Base-by-base conservation (phyloP, 2,797 vertebrate species). In the Buceros bicornis region DNA sequence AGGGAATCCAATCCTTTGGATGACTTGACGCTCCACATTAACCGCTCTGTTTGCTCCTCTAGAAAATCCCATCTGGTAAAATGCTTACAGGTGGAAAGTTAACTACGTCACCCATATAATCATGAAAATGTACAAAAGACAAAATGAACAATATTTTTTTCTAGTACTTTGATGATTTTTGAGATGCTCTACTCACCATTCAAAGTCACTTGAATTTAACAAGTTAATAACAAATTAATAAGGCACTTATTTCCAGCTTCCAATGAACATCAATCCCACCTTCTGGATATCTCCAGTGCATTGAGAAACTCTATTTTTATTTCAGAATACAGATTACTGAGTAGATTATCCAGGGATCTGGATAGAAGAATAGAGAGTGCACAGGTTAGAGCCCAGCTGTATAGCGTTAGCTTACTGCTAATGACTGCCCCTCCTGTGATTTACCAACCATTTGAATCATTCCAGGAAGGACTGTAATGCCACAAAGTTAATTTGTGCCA, bases 401-500 rank as follows among this genome's bases (percentile, higher is more conserved):
- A 40, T 17, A 67, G 48, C 72, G 92, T 87, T 40, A 76, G 21
- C 10, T 94, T 80, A 87, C 40, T 70, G 13, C 35, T 85, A 56
- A 47, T 0, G 2, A 89, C 57, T 26, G 58, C 13, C 13, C 16
- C 11, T 62, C 24, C 54, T 50, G 45, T 60, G 42, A 74, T 50
- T 95, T 94, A 64, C 47, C 37, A 54, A 29, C 31, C 22, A 28
- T 18, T 40, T 56, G 61, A 94, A 48, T 86, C 89, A 87, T 43
- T 87, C 61, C 72, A 69, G 91, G 50, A 80, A 80, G n/a, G 25
- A 78, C 8, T 40, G 33, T 61, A 89, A 91, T 35, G 47, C 76
- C 82, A 71, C 53, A 37, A 95, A 61, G 61, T 89, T 89, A 80
- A 82, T 87, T 89, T 80, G 61, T 78, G 89, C 71, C 72, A 71